Percentiles rank a stretch among this genome's conserved stretches.
These are phyloP conservation scores for Myotis findleyi DNA, from an alignment of 2,797 vertebrate genomes.

Conservation along the genomic window DNA sequence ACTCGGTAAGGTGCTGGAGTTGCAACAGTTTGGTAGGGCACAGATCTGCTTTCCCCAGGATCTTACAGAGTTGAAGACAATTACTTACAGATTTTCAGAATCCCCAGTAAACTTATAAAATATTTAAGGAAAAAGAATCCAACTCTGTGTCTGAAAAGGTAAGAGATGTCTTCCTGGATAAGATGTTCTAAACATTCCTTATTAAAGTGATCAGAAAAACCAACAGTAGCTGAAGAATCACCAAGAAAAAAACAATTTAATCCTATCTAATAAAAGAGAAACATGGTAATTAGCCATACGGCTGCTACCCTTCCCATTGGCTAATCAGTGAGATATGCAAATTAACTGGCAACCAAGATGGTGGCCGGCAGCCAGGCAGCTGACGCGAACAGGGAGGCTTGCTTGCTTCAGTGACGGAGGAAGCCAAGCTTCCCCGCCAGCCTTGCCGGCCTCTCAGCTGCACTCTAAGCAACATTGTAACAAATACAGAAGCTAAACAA, in stretches of 20 bases:
- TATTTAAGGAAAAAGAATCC: background rate
- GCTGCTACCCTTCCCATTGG: too few relatives aligned
- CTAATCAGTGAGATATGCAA: too few relatives aligned
- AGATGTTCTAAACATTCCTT: background rate
- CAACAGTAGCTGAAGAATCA: background rate
- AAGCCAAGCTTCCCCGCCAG: too few relatives aligned
- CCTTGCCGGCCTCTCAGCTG: too few relatives aligned
- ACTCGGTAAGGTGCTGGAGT: background rate
- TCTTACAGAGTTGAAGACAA: background rate
- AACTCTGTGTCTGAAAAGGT: background rate
- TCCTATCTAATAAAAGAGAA: too few relatives aligned
- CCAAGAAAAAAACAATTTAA: background rate
- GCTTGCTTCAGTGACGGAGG: too few relatives aligned
- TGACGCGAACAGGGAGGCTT: too few relatives aligned
- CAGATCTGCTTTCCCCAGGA: background rate
- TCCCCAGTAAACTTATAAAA: background rate
- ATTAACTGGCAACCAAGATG: too few relatives aligned
- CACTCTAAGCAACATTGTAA: too few relatives aligned
- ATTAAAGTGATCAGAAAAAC: conserved; percentile 21
- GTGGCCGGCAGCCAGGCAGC: too few relatives aligned
- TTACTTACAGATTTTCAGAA: background rate
- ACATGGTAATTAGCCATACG: too few relatives aligned
- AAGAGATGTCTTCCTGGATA: background rate
- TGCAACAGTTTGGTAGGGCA: background rate
- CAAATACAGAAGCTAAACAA: too few relatives aligned